Base-by-base conservation (phyloP, 1,140 invertebrate species). In the Brachionus manjavacas region DNA sequence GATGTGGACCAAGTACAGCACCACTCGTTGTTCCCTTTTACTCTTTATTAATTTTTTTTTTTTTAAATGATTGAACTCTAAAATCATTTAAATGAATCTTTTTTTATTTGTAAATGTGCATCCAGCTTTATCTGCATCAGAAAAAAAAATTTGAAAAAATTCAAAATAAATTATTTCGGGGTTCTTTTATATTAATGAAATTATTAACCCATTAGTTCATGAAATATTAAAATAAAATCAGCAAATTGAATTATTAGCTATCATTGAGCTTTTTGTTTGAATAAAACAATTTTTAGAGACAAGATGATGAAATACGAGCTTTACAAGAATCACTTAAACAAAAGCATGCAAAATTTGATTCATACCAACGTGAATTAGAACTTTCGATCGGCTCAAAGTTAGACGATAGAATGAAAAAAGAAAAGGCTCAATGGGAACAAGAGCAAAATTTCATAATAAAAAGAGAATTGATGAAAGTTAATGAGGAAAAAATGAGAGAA, bases 361-460 rank as follows among this genome's bases (percentile, higher is more conserved):
- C 79, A 25, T 81, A 23, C 66, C 79, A 81, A 28, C 79, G 79
- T 25, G 79, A 81, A 81, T 64, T 35, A 2, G 79, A 81, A 60
- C 25, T 41, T 41, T 41, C 79, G 39, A 41, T 81, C 12, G 55
- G 31, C 4, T 31, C 52, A 9, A 60, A 68, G n/a, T 9, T 81
- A 9, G 79, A 81, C 11, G 79, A 81, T 7, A 31, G 52, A 11
- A 81, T 81, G 4, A 60, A 39, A 81, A 60, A 81, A 64, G 79
- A 81, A 81, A 60, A 68, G 16, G 11, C 23, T 23, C 49, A 64
- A 14, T 81, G 79, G 79, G 52, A 64, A 46, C 79, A 81, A 43
- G 79, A 81, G 11, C 79, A 81, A 81, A 68, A 81, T 60, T 60
- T 68, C 20, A 16, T 81, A n/a, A 81, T 81, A 35, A 81, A 68